Percentiles rank a stretch among this genome's conserved stretches.
phyloP scores from a whole-genome alignment of 2,888 invertebrate species.

The Drosophila barbarae region DNA sequence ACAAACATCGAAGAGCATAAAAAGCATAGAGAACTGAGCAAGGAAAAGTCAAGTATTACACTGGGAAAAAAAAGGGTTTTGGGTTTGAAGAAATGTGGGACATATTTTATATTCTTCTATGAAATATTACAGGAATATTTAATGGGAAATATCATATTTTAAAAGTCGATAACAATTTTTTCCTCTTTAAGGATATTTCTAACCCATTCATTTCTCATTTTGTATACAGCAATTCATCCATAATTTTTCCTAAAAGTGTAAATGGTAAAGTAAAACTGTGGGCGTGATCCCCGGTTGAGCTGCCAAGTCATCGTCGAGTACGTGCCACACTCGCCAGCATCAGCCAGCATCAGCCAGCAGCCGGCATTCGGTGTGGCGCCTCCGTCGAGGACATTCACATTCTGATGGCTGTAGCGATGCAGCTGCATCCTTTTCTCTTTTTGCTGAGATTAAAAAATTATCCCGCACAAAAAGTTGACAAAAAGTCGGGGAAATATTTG shows the following conservation, averaged over 20 bases:
- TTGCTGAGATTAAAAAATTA: conserved; percentile 69
- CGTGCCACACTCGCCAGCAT: conserved; percentile 48
- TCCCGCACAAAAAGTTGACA: conserved; percentile 54
- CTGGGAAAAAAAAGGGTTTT: not conserved
- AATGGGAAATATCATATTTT: not conserved
- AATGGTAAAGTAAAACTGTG: conserved; percentile 3
- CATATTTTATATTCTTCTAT: fast-evolving
- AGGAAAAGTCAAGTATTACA: conserved; percentile 6
- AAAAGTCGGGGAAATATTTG: conserved; percentile 50
- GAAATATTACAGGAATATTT: not conserved
- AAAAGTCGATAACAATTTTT: no score
- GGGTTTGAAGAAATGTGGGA: not conserved
- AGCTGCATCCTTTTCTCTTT: conserved; percentile 48
- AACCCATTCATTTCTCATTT: not conserved
- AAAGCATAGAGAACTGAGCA: not conserved
- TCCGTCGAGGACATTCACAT: conserved; percentile 54
- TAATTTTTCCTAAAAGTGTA: not conserved
- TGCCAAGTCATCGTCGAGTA: conserved; percentile 33
- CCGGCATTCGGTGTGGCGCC: conserved; percentile 42
- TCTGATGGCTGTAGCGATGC: conserved; percentile 35
- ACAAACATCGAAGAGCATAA: conserved; percentile 19
- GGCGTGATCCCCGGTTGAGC: conserved; percentile 21
- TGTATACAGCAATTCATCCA: not conserved
- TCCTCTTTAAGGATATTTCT: no score
- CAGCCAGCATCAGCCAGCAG: conserved; percentile 27